phyloP scores from a whole-genome alignment of 37 sponge, comb jelly and placozoan species.

The Cliona cf. orientalis region DNA sequence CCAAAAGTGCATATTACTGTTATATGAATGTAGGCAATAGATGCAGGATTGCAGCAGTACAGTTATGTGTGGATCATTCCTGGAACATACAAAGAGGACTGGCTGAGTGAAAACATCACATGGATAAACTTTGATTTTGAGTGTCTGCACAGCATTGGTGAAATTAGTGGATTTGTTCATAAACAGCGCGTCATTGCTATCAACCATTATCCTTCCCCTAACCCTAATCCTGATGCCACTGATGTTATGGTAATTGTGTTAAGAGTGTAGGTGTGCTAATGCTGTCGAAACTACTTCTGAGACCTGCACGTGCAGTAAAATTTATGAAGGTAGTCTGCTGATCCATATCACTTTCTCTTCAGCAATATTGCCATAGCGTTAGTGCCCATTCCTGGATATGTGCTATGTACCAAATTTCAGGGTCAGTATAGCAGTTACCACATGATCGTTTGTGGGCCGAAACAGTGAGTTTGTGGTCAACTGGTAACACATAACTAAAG shows the following conservation, averaged over 20 bases:
- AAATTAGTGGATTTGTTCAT: not conserved
- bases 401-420: too few relatives aligned
- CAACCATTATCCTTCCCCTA: constrained; percentile 6
- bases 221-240: not conserved
- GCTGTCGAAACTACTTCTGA: not conserved
- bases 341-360: too few relatives aligned
- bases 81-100: constrained; percentile 29
- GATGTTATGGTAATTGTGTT: constrained; percentile 23
- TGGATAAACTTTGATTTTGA: not conserved
- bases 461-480: too few relatives aligned
- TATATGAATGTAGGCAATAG: not conserved
- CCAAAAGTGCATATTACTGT: not conserved
- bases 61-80: constrained; percentile 18
- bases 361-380: too few relatives aligned
- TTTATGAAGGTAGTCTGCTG: not conserved
- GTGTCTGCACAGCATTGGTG: not conserved
- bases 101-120: constrained; percentile 2
- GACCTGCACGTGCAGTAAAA: not conserved
- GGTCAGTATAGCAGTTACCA: too few relatives aligned
- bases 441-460: too few relatives aligned
- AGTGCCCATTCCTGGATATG: too few relatives aligned
- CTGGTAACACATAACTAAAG: too few relatives aligned
- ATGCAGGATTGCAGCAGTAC: not conserved
- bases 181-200: constrained; percentile 8
- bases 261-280: not conserved